Percentiles rank a stretch among this genome's conserved stretches.
phyloP scores from a whole-genome alignment of 2,888 invertebrate species.

The Pyrgus malvae region DNA sequence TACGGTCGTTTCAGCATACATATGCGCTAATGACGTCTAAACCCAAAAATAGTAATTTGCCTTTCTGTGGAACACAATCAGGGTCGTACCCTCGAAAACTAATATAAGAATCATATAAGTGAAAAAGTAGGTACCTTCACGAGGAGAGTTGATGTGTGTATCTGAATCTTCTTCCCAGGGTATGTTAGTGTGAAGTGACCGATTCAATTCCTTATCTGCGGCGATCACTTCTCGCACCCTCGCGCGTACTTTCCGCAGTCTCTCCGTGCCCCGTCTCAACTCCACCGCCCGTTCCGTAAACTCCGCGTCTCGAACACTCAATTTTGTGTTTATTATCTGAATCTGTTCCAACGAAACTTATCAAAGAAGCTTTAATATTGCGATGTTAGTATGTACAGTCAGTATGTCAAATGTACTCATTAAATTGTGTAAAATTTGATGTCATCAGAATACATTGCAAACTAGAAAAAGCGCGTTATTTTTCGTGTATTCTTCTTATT shows the following conservation, averaged over 20 bases:
- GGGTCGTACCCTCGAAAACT: too few relatives aligned
- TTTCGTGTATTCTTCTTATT: too few relatives aligned
- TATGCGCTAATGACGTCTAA: too few relatives aligned
- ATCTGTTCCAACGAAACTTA: constrained; percentile 43
- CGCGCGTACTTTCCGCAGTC: constrained; percentile 50
- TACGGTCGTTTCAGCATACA: too few relatives aligned
- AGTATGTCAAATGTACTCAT: too few relatives aligned
- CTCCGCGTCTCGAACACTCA: constrained; percentile 59
- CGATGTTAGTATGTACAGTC: too few relatives aligned
- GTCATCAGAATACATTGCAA: too few relatives aligned
- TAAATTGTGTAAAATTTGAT: too few relatives aligned
- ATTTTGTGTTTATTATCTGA: constrained; percentile 63
- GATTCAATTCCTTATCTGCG: constrained; percentile 48
- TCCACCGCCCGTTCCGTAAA: constrained; percentile 52
- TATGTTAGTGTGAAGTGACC: constrained; percentile 40
- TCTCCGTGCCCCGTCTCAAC: constrained; percentile 48
- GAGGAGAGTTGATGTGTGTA: constrained; percentile 2
- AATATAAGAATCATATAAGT: neutral
- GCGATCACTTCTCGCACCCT: constrained; percentile 57
- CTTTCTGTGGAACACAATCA: too few relatives aligned
- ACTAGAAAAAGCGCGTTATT: too few relatives aligned
- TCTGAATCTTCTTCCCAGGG: constrained; percentile 37
- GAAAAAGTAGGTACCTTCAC: neutral
- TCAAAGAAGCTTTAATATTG: constrained; percentile 1
- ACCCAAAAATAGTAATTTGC: too few relatives aligned